Base-by-base conservation (phyloP, 2,888 invertebrate species). In the Drosophila neutralis region DNA sequence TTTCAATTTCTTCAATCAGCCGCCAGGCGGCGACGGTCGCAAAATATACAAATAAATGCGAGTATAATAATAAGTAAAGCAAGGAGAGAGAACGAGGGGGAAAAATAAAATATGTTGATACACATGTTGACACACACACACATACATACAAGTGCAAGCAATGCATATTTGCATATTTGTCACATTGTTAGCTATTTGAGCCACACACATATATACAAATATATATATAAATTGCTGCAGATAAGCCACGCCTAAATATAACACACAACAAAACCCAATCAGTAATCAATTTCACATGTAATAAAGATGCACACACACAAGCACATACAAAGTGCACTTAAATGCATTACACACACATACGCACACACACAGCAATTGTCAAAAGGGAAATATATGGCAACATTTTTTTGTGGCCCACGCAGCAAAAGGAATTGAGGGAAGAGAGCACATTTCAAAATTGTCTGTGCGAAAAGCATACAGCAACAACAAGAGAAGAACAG, bases 1-100 rank as follows among this genome's bases (percentile, higher is more conserved):
- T 68, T 83, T 53, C 69, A 89, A 88, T 85, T 89, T 71, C 78
- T 74, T 87, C 88, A 84, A 87, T 84, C 83, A 89, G 81, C 61
- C 80, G 62, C 66, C 51, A 73, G 73, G 60, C 73, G 78, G 62
- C 80, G 66, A 68, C 68, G 81, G 74, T 52, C 36, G 45, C 70
- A 54, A 45, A 45, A 45, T 63, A 63, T 53, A 33, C 54, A 64
- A 69, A 68, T 61, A 68, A 56, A 38, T 36, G 29, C 60, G 49
- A 60, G 57, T 61, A 36, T 63, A 49, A 24, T 69, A 67, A 67
- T 73, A 83, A 63, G 73, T 66, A 63, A 78, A 78, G 72, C 24
- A 69, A 68, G 49, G 69, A 54, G 71, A 80, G 53, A 61, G 67
- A 72, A 73, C 63, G 56, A 59, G 51, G 45, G 31, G 13, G 40